Conservation (phyloP, 2,113 vertebrate species). For the Eclectus roratus region DNA sequence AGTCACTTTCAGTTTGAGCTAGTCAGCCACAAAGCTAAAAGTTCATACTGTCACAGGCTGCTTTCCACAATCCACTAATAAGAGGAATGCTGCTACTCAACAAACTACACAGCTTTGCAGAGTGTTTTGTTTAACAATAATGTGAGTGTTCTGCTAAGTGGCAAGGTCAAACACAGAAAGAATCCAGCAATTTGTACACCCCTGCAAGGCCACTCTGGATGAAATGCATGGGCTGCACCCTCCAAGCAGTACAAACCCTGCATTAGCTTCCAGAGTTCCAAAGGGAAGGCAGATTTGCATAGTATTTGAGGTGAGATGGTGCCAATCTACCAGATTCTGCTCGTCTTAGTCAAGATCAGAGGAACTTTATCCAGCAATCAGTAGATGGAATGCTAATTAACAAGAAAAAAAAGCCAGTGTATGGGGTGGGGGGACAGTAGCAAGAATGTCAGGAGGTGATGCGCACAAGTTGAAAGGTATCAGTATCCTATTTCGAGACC, state of each 20-base stretch:
- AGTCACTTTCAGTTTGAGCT: not conserved
- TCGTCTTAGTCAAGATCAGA: not conserved
- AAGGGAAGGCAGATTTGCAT: not conserved
- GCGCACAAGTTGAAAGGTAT: not conserved
- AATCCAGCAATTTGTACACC: not conserved
- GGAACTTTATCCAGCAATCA: not conserved
- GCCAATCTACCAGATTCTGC: not conserved
- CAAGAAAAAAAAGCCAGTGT: not conserved
- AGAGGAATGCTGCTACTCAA: not conserved
- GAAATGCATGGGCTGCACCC: not conserved
- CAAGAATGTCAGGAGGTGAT: not conserved
- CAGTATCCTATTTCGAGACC: not conserved
- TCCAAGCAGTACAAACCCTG: not conserved
- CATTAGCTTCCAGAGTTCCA: not conserved
- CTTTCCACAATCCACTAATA: not conserved
- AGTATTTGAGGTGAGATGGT: not conserved
- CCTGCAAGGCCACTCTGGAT: not conserved
- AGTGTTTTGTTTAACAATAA: not conserved
- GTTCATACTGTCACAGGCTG: not conserved
- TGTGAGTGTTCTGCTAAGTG: not conserved
- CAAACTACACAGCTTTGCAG: not conserved
- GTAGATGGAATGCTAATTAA: not conserved
- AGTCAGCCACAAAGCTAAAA: not conserved
- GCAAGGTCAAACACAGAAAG: not conserved
- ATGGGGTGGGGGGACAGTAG: not conserved